Evolutionary conservation across 2,113 vertebrate genomes (phyloP).

Genomic region (Centropus unirufus): DNA sequence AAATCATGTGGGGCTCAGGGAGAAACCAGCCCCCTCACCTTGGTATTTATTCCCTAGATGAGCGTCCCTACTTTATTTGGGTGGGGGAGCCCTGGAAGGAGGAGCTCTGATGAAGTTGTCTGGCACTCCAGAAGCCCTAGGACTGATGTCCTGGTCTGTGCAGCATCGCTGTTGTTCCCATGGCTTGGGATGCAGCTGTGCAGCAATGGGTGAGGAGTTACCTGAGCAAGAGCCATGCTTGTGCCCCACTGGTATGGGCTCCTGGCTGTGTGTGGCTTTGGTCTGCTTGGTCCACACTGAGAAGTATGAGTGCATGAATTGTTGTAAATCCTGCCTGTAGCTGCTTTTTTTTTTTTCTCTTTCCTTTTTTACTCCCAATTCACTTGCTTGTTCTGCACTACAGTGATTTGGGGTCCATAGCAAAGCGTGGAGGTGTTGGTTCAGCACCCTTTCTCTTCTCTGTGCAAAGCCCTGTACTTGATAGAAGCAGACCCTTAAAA

Average conservation of each 20-base stretch:
- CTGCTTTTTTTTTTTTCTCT: not conserved
- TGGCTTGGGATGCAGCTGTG: fast-evolving
- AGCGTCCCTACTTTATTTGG: fast-evolving
- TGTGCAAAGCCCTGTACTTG: not conserved
- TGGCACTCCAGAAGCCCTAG: not conserved
- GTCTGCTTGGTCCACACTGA: not conserved
- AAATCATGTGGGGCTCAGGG: not conserved
- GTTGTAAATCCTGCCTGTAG: not conserved
- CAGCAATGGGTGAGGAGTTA: not conserved
- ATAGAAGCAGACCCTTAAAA: conserved; percentile 12
- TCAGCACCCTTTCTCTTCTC: not conserved
- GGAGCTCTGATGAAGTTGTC: not conserved
- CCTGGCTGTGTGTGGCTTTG: fast-evolving
- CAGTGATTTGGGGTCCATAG: not conserved
- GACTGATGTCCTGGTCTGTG: fast-evolving
- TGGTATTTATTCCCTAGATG: not conserved
- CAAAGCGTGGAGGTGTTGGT: not conserved
- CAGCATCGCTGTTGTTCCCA: not conserved
- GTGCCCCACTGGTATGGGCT: fast-evolving
- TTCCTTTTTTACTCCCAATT: not conserved
- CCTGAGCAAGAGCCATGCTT: not conserved
- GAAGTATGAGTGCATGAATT: not conserved
- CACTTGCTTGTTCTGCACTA: not conserved
- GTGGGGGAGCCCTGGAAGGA: not conserved
- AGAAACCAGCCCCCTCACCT: not conserved